These are phyloP conservation scores for Synanceia verrucosa DNA, from an alignment of 2,797 vertebrate species.

Conservation along the genomic window DNA sequence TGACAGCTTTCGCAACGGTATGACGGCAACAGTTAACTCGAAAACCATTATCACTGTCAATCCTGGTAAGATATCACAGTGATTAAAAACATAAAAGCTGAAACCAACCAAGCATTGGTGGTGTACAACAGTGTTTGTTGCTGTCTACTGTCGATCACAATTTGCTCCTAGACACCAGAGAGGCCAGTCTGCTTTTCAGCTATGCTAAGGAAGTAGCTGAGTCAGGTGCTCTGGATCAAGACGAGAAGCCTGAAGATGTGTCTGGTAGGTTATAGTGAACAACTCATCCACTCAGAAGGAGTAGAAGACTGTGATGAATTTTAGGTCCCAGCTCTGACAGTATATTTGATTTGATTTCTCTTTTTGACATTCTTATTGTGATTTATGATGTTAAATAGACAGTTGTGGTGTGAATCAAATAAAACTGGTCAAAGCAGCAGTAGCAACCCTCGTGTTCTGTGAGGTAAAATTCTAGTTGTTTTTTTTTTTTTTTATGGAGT, in stretches of 20 bases:
- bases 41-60: slow-evolving; percentile 96
- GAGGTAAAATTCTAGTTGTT: too few relatives aligned
- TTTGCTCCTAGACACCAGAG: slow-evolving; percentile 86
- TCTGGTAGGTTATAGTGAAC: slow-evolving; percentile 79
- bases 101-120: too few relatives aligned
- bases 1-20: slow-evolving; percentile 92
- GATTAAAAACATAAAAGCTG: slow-evolving; percentile 1
- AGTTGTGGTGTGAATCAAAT: too few relatives aligned
- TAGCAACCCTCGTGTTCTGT: too few relatives aligned
- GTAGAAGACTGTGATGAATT: too few relatives aligned
- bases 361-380: not conserved
- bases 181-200: slow-evolving; percentile 89
- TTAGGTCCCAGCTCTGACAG: too few relatives aligned
- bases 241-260: slow-evolving; percentile 83
- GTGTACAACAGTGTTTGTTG: slow-evolving; percentile 1
- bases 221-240: slow-evolving; percentile 81
- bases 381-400: not conserved
- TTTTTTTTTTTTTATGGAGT: too few relatives aligned
- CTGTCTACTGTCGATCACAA: slow-evolving; percentile 10
- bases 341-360: not conserved
- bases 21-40: slow-evolving; percentile 91
- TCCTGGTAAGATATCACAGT: slow-evolving; percentile 86
- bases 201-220: slow-evolving; percentile 87
- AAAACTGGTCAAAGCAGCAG: too few relatives aligned
- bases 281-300: not conserved